Evolutionary conservation across 1,140 invertebrate species (phyloP).

Genomic region (Brachionus calyciflorus): DNA sequence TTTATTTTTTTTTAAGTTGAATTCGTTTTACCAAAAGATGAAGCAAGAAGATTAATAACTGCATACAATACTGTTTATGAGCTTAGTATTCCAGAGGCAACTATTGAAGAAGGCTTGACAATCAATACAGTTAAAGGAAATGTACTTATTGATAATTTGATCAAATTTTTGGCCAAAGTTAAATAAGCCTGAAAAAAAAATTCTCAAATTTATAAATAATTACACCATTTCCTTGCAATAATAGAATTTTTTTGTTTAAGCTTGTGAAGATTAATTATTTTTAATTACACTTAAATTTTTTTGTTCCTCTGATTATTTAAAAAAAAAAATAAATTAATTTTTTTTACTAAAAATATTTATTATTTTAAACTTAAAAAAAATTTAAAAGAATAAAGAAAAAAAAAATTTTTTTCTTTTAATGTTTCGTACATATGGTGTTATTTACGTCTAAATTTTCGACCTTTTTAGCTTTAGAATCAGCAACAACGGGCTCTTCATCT

Average conservation of each 20-base stretch:
- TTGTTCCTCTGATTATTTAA: no score
- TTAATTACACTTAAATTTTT: no score
- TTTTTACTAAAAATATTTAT: conserved; percentile 8
- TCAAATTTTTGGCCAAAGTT: conserved; percentile 45
- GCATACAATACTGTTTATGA: conserved; percentile 45
- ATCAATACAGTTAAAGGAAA: conserved; percentile 36
- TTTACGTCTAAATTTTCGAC: conserved; percentile 6
- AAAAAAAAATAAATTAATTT: no score
- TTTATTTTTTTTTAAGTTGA: neutral
- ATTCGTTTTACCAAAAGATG: conserved; percentile 38
- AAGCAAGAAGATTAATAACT: conserved; percentile 28
- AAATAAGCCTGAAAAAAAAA: conserved; percentile 28
- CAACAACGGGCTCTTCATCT: conserved; percentile 29
- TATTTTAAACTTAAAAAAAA: neutral
- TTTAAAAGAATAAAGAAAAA: neutral
- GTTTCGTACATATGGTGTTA: conserved; percentile 13
- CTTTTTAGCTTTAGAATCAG: neutral
- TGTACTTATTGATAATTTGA: conserved; percentile 39
- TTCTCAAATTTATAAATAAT: neutral
- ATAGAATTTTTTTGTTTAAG: no score
- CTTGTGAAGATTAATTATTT: no score
- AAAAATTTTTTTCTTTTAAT: conserved; percentile 8
- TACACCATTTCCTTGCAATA: no score
- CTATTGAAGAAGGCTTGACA: conserved; percentile 33
- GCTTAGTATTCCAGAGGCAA: conserved; percentile 15